Evolutionary conservation across 2,113 vertebrate species (phyloP), one percentile per base, ranked within the genome.

Genomic region (Anarrhichthys ocellatus): DNA sequence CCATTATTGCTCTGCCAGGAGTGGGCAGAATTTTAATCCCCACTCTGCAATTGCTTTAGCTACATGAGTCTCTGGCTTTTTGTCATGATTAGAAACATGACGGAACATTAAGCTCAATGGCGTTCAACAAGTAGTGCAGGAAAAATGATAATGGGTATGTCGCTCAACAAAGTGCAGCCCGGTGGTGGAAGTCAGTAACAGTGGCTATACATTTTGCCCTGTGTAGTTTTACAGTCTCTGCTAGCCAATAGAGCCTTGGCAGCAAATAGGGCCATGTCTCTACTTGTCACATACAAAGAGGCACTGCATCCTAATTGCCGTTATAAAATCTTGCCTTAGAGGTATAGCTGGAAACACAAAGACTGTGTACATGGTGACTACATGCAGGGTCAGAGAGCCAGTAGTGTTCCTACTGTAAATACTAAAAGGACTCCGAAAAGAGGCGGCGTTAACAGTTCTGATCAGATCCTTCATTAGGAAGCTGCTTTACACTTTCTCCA

Each of bases 1-100:
- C 91, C 80, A 93, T 93, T 95, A 94, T 90, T 93, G 87, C 87
- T 50, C 81, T 88, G 84, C 78, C 73, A 92, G 87, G 76, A 90
- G 85, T 89, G 83, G 87, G 90, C 79, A 88, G 85, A 89, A 91
- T 90, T 89, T 85, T 82, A 92, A 88, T 90, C 85, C 92, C 82
- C 71, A 66, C 86, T 74, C 85, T 79, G 42, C 75, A 80, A 85
- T 88, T 83, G 83, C 84, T 92, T 92, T 73, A 77, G 87, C 77
- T 72, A 86, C 88, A 88, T 32, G 76, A 87, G 75, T 88, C 76
- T 74, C 58, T 14, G 73, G 84, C 80, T 89, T 92, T 91, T 90
- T 75, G 88, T 92, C 86, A 92, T 86, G 88, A 90, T 92, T 91
- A 92, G 78, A 91, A 92, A 90, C 89, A 86, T 68, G 84, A 90